Evolutionary conservation across 2,888 invertebrate species (phyloP).

Genomic region (Acleris holmiana): DNA sequence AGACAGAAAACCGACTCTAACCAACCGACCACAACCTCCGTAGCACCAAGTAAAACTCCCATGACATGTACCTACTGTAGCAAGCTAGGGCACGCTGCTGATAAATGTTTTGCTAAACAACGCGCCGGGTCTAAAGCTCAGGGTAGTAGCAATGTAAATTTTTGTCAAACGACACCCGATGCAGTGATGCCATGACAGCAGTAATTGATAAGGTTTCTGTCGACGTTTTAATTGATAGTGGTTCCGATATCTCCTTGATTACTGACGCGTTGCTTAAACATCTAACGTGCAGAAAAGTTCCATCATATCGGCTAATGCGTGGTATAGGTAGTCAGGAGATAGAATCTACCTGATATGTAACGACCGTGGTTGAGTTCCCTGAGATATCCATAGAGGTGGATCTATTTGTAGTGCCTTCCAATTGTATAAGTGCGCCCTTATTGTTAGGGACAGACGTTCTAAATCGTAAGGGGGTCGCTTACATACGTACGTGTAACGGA

Average conservation of each 20-base stretch:
- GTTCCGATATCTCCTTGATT: background rate
- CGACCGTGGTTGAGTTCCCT: background rate
- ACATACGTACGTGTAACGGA: background rate
- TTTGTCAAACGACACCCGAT: background rate
- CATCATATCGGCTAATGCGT: background rate
- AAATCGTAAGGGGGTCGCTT: background rate
- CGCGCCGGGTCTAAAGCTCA: background rate
- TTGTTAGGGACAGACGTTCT: background rate
- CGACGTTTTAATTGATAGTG: background rate
- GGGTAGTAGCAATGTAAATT: background rate
- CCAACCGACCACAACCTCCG: background rate
- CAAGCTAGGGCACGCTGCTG: background rate
- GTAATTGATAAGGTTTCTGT: background rate
- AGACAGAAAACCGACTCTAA: slow-evolving; percentile 1
- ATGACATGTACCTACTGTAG: slow-evolving; percentile 5
- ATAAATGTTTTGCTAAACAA: slow-evolving; percentile 10
- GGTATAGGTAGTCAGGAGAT: background rate
- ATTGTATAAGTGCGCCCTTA: background rate
- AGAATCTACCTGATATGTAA: background rate
- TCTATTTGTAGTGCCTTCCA: background rate
- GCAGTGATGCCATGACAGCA: background rate
- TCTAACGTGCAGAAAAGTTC: background rate
- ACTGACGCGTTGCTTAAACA: background rate
- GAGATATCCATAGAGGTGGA: background rate
- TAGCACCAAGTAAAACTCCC: background rate